Evolutionary conservation across 2,113 vertebrate species (phyloP).

Genomic region (Myanophis thanlyinensis): DNA sequence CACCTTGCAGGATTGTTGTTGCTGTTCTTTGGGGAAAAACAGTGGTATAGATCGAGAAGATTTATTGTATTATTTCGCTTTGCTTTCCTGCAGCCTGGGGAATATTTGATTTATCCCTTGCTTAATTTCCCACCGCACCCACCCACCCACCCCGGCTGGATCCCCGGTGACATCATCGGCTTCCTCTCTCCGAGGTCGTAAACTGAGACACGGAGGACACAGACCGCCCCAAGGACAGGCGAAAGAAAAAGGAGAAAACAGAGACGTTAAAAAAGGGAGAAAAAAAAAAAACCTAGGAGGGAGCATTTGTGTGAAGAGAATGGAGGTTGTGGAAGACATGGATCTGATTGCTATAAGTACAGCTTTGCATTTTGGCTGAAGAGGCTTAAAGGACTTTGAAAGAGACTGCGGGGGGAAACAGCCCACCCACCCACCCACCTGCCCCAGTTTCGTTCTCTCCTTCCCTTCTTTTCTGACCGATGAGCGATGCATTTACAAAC

Average conservation of each 20-base stretch:
- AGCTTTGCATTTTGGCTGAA: neutral
- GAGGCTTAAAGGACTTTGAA: neutral
- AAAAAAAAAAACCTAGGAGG: neutral
- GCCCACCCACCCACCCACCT: rapidly evolving
- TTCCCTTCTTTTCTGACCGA: neutral
- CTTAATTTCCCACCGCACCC: neutral
- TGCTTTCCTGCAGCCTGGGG: neutral
- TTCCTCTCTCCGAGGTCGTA: neutral
- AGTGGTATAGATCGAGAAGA: neutral
- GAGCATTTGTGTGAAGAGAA: neutral
- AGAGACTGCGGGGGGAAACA: neutral
- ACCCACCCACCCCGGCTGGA: neutral
- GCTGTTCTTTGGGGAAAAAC: neutral
- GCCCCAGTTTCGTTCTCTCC: neutral
- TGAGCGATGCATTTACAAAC: neutral
- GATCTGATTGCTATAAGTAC: neutral
- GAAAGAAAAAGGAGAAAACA: neutral
- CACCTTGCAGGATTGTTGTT: neutral
- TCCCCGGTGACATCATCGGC: neutral
- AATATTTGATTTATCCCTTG: neutral
- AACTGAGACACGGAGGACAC: neutral
- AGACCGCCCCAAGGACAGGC: neutral
- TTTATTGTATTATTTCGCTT: neutral
- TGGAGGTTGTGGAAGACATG: neutral
- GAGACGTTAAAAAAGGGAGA: too few species aligned